Evolutionary conservation across 1,140 invertebrate genomes (phyloP), one percentile per base, ranked within the genome.

Genomic region (Xylocopa sonorina): DNA sequence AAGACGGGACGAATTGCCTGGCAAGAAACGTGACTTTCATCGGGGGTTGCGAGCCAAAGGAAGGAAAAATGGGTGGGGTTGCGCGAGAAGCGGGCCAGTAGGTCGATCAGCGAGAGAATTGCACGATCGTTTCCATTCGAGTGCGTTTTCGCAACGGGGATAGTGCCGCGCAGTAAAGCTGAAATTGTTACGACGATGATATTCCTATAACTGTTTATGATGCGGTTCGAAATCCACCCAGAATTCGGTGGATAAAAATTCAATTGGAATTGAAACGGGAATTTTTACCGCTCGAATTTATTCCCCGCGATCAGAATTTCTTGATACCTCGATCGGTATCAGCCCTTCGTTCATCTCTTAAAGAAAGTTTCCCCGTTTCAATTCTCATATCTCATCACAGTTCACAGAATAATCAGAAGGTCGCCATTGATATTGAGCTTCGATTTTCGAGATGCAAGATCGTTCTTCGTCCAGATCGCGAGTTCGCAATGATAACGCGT

Each of bases 41-140:
- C 18, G 55, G n/a, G 21, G 50, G 50, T 58, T 21, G 4, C 1
- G 46, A 50, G 66, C 24, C 64, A 62, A 43, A 14, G 32, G 43
- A 7, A 32, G 60, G 29, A 50, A 58, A 18, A 18, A 27, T n/a
- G 21, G 0, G 29, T 0, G 34, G 27, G 53, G 24, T 63, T 75
- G 48, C 7, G 18, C 34, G 46, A 27, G 46, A 81, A 75, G 55
- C 27, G 43, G 60, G 50, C 51, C 58, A 48, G 58, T 77, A 34
- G 80, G 66, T 81, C 76, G 80, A 72, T 68, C 60, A 29, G 27
- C 43, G 41, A 32, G 62, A 41, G 62, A 51, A 50, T 67, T 58
- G 57, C 48, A 46, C 41, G 66, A 51, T 38, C 18, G 64, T 73
- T 34, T 78, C 60, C 48, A 27, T 75, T 73, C 38, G 14, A 66